A percentile compares a stretch with the other conserved stretches of the same genome.
Evolutionary conservation across 2,797 vertebrate species (phyloP).

Genomic region (Enteromius mattozi): DNA sequence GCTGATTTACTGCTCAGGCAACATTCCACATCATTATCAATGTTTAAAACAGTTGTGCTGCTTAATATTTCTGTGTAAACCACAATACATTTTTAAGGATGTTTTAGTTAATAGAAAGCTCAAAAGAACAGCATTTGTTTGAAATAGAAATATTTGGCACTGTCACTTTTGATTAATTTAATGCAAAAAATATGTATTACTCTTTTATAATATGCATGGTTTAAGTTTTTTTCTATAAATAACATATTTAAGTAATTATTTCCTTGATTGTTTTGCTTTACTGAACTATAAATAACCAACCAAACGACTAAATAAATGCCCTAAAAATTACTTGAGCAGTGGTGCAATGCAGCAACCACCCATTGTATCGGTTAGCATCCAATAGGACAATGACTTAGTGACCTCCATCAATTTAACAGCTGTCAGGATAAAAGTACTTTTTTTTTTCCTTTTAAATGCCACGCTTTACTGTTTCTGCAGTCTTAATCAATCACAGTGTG

Average conservation of each 20-base stretch:
- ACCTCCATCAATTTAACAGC: constrained; percentile 8
- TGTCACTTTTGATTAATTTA: neutral
- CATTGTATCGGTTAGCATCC: neutral
- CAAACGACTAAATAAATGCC: neutral
- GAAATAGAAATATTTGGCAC: neutral
- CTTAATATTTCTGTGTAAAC: too few species aligned
- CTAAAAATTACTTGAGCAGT: neutral
- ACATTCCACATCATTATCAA: neutral
- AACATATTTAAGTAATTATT: neutral
- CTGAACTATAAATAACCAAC: neutral
- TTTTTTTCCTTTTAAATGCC: neutral
- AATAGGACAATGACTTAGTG: neutral
- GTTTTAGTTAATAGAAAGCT: neutral
- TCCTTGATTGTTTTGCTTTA: neutral
- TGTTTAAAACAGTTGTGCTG: neutral
- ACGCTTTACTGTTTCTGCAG: neutral
- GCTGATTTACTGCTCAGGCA: neutral
- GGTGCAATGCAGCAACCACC: neutral
- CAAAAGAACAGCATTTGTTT: neutral
- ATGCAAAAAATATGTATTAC: neutral
- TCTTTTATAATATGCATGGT: neutral
- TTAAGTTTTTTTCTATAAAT: neutral
- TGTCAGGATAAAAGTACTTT: neutral
- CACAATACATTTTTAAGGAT: too few species aligned
- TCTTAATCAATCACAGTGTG: constrained; percentile 25